Percentiles rank a stretch among this genome's conserved stretches.
Evolutionary conservation across 2,797 vertebrate species (phyloP).

Genomic region (Sebastes nivosus): DNA sequence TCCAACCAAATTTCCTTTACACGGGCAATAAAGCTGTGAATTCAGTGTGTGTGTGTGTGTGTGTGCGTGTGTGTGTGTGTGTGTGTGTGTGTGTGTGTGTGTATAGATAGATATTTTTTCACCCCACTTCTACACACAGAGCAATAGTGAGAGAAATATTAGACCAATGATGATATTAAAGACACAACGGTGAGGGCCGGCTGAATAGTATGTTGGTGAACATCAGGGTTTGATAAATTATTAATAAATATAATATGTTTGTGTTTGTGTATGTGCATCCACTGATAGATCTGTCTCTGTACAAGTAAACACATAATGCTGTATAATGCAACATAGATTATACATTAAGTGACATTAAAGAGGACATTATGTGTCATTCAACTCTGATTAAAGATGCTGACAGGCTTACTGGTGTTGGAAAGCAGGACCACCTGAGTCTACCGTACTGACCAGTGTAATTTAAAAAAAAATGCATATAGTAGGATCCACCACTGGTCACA

Average conservation of each 20-base stretch:
- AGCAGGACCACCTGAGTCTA: conserved; percentile 13
- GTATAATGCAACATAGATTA: not conserved
- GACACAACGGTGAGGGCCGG: not conserved
- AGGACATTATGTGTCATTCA: not conserved
- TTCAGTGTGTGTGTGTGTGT: not conserved
- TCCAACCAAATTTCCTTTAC: not conserved
- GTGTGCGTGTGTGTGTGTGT: not conserved
- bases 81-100: not conserved
- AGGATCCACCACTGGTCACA: not conserved
- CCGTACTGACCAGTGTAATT: too few relatives aligned
- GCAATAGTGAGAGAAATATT: not conserved
- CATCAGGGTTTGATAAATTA: not conserved
- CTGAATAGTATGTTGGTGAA: not conserved
- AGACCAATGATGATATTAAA: not conserved
- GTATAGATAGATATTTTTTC: not conserved
- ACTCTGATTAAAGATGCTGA: not conserved
- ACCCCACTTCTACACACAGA: not conserved
- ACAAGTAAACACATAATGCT: not conserved
- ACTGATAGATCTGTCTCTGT: not conserved
- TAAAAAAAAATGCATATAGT: not conserved
- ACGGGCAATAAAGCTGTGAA: not conserved
- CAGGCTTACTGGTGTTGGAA: not conserved
- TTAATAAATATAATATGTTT: not conserved
- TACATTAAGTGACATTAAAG: conserved; percentile 1
- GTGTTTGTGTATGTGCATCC: not conserved